Evolutionary conservation across 2,888 invertebrate genomes (phyloP), one percentile per base, ranked within the genome.

Genomic region (Agriopis marginaria): DNA sequence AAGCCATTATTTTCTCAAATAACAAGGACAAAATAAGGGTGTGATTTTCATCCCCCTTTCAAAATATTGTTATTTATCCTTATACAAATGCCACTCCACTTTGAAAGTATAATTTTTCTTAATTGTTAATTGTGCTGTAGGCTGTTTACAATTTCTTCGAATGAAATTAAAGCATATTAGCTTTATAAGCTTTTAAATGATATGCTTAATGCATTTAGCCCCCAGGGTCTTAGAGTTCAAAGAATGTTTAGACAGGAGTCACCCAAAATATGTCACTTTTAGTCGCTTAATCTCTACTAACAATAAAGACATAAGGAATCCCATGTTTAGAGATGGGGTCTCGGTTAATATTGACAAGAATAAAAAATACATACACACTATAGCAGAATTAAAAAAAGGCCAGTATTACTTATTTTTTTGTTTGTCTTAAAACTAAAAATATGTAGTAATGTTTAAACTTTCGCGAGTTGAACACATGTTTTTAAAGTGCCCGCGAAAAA

Each of bases 31-130:
- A 75, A 76, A 77, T 70, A 72, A 72, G 79, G 77, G 77, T 75
- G 75, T 77, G 76, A 81, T 76, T 76, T 70, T 11, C 64, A 44
- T 63, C 73, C 75, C 73, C 67, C 73, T 63, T 39, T 69, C 76
- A 80, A 82, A 86, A 86, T 86, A 84, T 86, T 86, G 79, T 85
- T 81, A 76, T 82, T 79, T 45, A 69, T 79, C 68, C 79, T 84
- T 82, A 86, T 85, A 85, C 83, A 81, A 80, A 86, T 84, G 59
- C 51, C 62, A 85, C 83, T 59, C 49, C 59, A 73, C 79, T 79
- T 81, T 70, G 79, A 81, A 83, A 82, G 80, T 79, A 82, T 82
- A 82, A 83, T 82, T 79, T 80, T 80, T 49, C 66, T 79, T 86
- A 86, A 87, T 87, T 86, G 86, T 77, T 74, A 75, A 80, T 79